These are phyloP conservation scores for Darevskia mixta DNA, from an alignment of 2,797 vertebrate species.

Conservation along the genomic window DNA sequence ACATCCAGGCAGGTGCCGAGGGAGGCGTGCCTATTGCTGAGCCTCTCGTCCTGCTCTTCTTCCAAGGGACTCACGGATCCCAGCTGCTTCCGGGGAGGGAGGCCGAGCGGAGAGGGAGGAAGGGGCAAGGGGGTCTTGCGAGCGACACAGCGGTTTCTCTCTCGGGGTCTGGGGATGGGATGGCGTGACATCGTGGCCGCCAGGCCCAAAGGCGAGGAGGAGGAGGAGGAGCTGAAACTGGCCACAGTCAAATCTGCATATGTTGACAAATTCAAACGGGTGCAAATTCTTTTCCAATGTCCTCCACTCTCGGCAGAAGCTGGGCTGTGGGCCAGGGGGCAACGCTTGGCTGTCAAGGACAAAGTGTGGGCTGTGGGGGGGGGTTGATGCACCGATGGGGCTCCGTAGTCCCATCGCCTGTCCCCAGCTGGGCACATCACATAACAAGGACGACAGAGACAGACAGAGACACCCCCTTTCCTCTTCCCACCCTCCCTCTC, in stretches of 20 bases:
- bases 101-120: background rate
- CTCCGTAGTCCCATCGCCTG: background rate
- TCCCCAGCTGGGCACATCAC: constrained; percentile 8
- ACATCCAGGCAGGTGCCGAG: background rate
- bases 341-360: background rate
- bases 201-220: background rate
- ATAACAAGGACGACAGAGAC: constrained; percentile 36
- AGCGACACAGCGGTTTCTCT: background rate
- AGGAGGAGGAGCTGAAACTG: background rate
- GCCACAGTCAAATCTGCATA: background rate
- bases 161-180: background rate
- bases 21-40: background rate
- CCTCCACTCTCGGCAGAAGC: background rate
- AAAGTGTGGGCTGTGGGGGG: background rate
- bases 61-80: background rate
- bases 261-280: background rate
- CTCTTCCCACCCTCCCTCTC: background rate
- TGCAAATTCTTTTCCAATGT: background rate
- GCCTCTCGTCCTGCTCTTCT: background rate
- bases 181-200: background rate
- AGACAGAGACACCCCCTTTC: constrained; percentile 9
- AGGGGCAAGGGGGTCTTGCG: background rate
- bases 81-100: background rate
- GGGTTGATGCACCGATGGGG: background rate
- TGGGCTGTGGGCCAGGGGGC: background rate